Conservation (phyloP, 2,113 vertebrate species). For the Agelaius tricolor region DNA sequence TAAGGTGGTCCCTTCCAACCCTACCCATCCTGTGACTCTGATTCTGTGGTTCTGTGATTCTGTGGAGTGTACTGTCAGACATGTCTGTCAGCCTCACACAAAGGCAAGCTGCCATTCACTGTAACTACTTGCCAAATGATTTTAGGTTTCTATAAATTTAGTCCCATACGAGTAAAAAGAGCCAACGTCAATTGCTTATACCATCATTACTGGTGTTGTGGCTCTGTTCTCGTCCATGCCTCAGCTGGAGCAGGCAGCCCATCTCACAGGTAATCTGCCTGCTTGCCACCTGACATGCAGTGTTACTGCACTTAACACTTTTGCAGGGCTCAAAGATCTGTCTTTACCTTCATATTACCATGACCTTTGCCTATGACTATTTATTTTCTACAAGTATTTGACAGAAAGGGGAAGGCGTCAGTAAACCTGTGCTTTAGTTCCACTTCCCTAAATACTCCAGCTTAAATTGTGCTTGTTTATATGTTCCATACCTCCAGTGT, state of each 20-base stretch:
- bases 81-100: not conserved
- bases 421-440: not conserved
- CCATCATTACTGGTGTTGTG: not conserved
- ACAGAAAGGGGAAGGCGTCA: not conserved
- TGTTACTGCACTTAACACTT: not conserved
- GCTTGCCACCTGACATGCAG: not conserved
- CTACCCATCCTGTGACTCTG: not conserved
- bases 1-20: not conserved
- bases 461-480: not conserved
- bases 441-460: slow-evolving; percentile 28
- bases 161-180: not conserved
- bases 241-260: not conserved
- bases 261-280: not conserved
- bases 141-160: not conserved
- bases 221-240: not conserved
- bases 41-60: not conserved
- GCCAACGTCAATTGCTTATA: not conserved
- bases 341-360: not conserved
- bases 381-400: not conserved
- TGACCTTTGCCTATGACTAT: not conserved
- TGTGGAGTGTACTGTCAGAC: not conserved
- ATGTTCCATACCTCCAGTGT: not conserved
- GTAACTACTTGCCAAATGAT: not conserved
- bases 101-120: not conserved
- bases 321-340: not conserved